Percentiles rank a stretch among this genome's conserved stretches.
phyloP scores from a whole-genome alignment of 1,140 invertebrate species.

The Aplysia californica region DNA sequence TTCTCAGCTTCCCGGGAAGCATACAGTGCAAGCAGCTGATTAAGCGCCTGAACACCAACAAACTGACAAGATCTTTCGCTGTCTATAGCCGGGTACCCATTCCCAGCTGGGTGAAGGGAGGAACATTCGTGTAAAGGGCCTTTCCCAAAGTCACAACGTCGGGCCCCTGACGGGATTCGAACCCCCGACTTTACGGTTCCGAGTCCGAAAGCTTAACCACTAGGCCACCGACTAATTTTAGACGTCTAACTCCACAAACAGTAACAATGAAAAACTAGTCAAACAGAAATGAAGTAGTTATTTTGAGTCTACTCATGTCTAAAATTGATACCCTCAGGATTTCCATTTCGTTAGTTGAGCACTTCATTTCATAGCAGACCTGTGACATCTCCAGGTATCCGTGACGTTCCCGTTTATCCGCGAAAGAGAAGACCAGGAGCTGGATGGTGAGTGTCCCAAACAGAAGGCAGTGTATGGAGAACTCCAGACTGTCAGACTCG shows the following conservation, averaged over 20 bases:
- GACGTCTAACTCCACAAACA: not conserved
- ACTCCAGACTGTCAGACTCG: not conserved
- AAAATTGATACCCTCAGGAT: not conserved
- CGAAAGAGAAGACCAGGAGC: not conserved
- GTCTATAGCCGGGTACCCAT: no score
- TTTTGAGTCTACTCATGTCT: not conserved
- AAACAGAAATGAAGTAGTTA: not conserved
- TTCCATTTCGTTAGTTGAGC: not conserved
- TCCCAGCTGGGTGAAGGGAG: no score
- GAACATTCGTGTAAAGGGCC: no score
- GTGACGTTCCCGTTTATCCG: not conserved
- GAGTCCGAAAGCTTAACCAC: no score
- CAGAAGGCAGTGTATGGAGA: not conserved
- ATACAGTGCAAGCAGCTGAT: no score
- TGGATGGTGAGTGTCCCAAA: not conserved
- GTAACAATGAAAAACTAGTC: not conserved
- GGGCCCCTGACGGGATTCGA: no score
- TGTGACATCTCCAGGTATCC: conserved; percentile 7
- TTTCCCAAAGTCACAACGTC: no score
- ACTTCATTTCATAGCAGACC: not conserved
- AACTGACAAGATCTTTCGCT: no score
- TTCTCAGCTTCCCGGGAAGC: no score
- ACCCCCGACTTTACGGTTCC: no score
- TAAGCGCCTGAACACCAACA: no score
- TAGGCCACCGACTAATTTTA: no score